Evolutionary conservation across 2,113 vertebrate genomes (phyloP).

Genomic region (Carassius auratus): DNA sequence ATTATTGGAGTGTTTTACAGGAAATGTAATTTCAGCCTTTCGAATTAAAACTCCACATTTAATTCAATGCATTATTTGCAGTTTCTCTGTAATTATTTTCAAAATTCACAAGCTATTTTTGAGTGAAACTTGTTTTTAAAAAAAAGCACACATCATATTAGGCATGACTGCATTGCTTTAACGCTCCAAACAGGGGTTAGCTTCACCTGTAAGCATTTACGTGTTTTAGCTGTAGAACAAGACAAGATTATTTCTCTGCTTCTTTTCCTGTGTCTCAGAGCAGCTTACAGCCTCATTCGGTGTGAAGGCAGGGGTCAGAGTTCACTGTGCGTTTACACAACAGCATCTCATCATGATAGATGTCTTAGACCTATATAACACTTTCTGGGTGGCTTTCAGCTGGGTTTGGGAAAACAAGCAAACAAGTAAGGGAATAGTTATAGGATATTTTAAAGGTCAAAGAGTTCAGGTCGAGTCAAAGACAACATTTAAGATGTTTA

Average conservation of each 20-base stretch:
- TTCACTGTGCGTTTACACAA: conserved; percentile 46
- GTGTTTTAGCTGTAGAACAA: not conserved
- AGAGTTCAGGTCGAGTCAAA: not conserved
- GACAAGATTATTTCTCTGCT: not conserved
- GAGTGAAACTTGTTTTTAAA: no score
- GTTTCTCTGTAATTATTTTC: no score
- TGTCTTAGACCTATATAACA: conserved; percentile 29
- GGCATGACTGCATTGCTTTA: no score
- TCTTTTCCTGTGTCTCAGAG: not conserved
- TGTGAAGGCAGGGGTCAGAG: conserved; percentile 27
- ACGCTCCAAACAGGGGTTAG: no score
- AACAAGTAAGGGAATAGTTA: not conserved
- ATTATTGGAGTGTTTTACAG: no score
- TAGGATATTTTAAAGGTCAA: not conserved
- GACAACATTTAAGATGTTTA: no score
- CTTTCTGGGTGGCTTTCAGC: conserved; percentile 40
- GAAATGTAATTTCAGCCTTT: no score
- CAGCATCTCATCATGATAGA: conserved; percentile 35
- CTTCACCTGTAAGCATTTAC: not conserved
- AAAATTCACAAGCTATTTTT: no score
- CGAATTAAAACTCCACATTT: no score
- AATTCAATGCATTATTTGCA: no score
- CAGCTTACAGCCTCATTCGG: not conserved
- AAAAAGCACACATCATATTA: no score
- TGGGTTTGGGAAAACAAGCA: conserved; percentile 41